A percentile compares a stretch with the other conserved stretches of the same genome.
Evolutionary conservation across 2,797 vertebrate species (phyloP).

Genomic region (Trichosurus vulpecula): DNA sequence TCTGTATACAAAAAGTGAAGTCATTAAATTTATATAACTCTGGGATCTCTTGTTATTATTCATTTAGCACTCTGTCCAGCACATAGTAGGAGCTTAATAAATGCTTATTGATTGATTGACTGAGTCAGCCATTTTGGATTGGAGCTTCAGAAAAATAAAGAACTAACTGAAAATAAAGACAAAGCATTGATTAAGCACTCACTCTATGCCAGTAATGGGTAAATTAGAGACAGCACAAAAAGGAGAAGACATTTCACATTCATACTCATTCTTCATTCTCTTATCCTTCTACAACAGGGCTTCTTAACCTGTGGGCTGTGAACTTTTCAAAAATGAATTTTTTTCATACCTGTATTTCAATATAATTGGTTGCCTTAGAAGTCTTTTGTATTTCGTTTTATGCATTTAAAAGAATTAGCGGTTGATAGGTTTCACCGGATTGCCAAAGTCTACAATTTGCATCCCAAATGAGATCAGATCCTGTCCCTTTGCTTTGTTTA

Average conservation of each 20-base stretch:
- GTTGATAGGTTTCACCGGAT: not conserved
- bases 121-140: not conserved
- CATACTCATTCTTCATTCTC: not conserved
- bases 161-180: not conserved
- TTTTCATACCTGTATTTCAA: not conserved
- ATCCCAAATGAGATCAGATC: no score
- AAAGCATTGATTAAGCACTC: not conserved
- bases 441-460: not conserved
- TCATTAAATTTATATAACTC: constrained; percentile 55
- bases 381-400: not conserved
- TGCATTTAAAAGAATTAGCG: not conserved
- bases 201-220: not conserved
- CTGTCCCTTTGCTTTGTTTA: not conserved
- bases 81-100: not conserved
- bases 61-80: not conserved
- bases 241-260: not conserved
- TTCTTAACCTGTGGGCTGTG: not conserved
- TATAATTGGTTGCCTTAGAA: not conserved
- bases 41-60: constrained; percentile 49
- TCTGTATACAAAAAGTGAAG: constrained; percentile 59
- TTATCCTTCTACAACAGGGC: not conserved
- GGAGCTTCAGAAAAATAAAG: not conserved
- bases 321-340: not conserved
- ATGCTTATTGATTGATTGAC: not conserved
- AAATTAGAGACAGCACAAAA: not conserved